Percentiles rank a stretch among this genome's conserved stretches.
Conservation (phyloP, 37 sponge, comb jelly and placozoan species). For the Halisarca cf. caerulea region DNA sequence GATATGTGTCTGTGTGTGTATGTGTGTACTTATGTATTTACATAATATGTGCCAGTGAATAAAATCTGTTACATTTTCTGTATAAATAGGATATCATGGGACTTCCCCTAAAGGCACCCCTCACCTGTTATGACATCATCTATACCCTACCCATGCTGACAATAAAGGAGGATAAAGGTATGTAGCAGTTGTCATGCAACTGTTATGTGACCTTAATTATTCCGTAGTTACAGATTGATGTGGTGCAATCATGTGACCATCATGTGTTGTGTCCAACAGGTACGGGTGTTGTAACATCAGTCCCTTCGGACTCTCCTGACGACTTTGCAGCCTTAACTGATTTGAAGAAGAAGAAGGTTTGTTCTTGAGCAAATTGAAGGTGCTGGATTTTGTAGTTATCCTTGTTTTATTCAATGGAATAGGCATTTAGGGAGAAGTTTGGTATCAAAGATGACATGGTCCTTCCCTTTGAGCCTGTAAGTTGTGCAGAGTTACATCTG, state of each 20-base stretch:
- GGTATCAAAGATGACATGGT: slow-evolving; percentile 96
- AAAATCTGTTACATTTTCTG: neutral
- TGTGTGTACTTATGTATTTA: no score
- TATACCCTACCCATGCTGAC: slow-evolving; percentile 99
- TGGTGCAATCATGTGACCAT: no score
- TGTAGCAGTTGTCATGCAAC: no score
- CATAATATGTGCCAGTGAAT: neutral
- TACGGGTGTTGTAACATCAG: slow-evolving; percentile 98
- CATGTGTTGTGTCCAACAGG: slow-evolving; percentile 41
- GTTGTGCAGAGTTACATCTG: neutral
- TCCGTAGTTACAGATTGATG: no score
- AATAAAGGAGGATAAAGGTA: slow-evolving; percentile 95
- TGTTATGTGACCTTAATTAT: no score
- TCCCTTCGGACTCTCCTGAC: slow-evolving; percentile 99
- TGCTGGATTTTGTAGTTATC: neutral
- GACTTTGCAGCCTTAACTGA: slow-evolving; percentile 98
- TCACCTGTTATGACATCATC: slow-evolving; percentile 83
- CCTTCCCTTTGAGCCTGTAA: slow-evolving; percentile 90
- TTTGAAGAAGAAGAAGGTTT: slow-evolving; percentile 89
- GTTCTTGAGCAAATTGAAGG: no score
- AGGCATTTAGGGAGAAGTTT: slow-evolving; percentile 91
- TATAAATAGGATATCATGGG: slow-evolving; percentile 88
- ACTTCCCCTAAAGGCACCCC: slow-evolving; percentile 91
- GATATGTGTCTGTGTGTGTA: neutral
- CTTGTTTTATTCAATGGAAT: neutral